These are phyloP conservation scores for Trididemnum clinides DNA, from an alignment of 23 tunicate genomes.

Conservation along the genomic window DNA sequence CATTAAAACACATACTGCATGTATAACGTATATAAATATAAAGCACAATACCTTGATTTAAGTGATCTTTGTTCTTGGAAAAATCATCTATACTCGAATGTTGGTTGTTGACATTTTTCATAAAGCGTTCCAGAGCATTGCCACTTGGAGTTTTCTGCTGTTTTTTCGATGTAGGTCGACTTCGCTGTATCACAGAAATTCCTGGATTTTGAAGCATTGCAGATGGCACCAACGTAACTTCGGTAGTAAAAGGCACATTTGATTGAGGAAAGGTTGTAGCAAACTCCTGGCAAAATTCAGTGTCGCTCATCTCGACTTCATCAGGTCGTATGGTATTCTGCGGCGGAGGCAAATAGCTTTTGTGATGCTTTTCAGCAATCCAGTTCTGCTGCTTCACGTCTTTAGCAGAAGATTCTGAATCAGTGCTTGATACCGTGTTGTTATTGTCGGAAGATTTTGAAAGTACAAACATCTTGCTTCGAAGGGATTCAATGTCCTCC, in stretches of 20 bases:
- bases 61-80: not conserved
- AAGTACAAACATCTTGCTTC: slow-evolving; percentile 5
- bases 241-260: slow-evolving; percentile 31
- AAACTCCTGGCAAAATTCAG: not conserved
- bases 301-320: not conserved
- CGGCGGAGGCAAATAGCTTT: too few species aligned
- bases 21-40: too few species aligned
- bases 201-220: not conserved
- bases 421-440: not conserved
- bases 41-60: too few species aligned
- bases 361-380: not conserved
- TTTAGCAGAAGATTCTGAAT: not conserved
- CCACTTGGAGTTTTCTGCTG: slow-evolving; percentile 17
- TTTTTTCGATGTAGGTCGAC: not conserved
- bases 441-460: not conserved
- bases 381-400: not conserved
- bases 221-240: slow-evolving; percentile 49
- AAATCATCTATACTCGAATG: slow-evolving; percentile 49
- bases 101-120: slow-evolving; percentile 34
- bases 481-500: not conserved
- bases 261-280: not conserved
- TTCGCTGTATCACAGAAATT: not conserved
- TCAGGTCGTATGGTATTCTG: not conserved
- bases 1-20: too few species aligned
- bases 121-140: slow-evolving; percentile 22